A percentile compares a stretch with the other conserved stretches of the same genome.
These are phyloP conservation scores for Cataglyphis rosenhaueri DNA, from an alignment of 2,888 invertebrate species.

Conservation along the genomic window DNA sequence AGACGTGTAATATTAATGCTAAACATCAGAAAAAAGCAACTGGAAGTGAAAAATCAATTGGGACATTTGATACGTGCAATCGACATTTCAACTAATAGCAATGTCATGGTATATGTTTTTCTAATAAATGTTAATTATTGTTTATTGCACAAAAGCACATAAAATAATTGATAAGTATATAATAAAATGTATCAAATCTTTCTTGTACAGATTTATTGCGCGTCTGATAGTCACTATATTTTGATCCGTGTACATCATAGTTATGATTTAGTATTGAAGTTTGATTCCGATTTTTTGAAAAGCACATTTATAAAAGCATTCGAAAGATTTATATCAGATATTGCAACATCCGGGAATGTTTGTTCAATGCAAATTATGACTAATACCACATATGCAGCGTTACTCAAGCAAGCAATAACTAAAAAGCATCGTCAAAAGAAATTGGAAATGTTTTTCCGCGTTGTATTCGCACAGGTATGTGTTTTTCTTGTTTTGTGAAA, in stretches of 20 bases:
- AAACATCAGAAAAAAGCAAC: conserved; percentile 79
- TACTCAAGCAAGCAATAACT: conserved; percentile 85
- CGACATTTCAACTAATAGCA: conserved; percentile 80
- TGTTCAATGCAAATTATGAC: conserved; percentile 73
- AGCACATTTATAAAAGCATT: conserved; percentile 83
- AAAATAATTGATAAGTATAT: not conserved
- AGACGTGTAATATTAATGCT: conserved; percentile 84
- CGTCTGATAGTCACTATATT: conserved; percentile 83
- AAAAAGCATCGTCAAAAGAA: conserved; percentile 85
- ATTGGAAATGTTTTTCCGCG: conserved; percentile 87
- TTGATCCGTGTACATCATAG: conserved; percentile 86
- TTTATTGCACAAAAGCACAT: not conserved
- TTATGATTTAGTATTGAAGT: conserved; percentile 87
- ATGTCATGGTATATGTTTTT: conserved; percentile 55
- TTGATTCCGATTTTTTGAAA: conserved; percentile 85
- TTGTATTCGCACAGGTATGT: conserved; percentile 86
- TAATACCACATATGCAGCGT: conserved; percentile 68
- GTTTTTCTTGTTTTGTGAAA: not conserved
- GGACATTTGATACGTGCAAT: conserved; percentile 85
- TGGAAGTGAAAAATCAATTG: conserved; percentile 83
- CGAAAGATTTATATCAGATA: conserved; percentile 81
- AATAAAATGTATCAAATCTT: conserved; percentile 22
- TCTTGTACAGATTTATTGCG: conserved; percentile 79
- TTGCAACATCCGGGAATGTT: conserved; percentile 63
- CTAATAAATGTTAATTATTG: not conserved